Percentiles rank a stretch among this genome's conserved stretches.
phyloP scores from a whole-genome alignment of 2,888 invertebrate species.

The Patella ulyssiponensis region DNA sequence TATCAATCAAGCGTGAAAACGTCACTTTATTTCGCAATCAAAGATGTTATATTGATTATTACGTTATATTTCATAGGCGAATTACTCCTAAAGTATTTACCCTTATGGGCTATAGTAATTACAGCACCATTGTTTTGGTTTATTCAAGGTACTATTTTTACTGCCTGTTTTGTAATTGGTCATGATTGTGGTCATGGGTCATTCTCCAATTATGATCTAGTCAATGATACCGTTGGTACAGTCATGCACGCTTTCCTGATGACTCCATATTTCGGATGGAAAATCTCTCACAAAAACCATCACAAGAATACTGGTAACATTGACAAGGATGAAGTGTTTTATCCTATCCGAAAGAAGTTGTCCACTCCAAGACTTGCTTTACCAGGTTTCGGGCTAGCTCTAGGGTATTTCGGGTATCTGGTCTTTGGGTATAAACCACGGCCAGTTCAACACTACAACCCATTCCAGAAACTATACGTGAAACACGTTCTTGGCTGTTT shows the following conservation, averaged over 20 bases:
- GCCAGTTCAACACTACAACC: constrained; percentile 55
- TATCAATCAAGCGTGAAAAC: constrained; percentile 50
- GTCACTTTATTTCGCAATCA: constrained; percentile 57
- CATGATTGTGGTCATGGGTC: constrained; percentile 67
- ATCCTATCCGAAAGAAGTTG: constrained; percentile 49
- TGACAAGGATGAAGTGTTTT: constrained; percentile 66
- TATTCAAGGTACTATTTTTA: constrained; percentile 61
- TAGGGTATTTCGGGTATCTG: constrained; percentile 63
- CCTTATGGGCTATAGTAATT: constrained; percentile 24
- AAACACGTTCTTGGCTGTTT: constrained; percentile 47
- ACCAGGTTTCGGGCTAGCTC: constrained; percentile 44
- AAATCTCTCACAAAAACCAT: constrained; percentile 61
- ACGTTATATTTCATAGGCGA: constrained; percentile 37
- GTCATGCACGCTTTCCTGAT: constrained; percentile 55
- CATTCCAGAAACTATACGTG: constrained; percentile 48
- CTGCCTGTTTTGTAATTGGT: constrained; percentile 62
- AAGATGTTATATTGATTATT: constrained; percentile 50
- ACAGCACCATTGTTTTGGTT: constrained; percentile 56
- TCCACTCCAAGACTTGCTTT: constrained; percentile 34
- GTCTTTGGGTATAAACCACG: constrained; percentile 60
- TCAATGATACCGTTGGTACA: constrained; percentile 61
- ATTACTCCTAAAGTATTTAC: constrained; percentile 27
- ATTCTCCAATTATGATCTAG: constrained; percentile 50
- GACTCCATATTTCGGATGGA: constrained; percentile 64
- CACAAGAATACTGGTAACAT: constrained; percentile 65